phyloP scores from a whole-genome alignment of 2,797 vertebrate genomes.

The Nothura maculosa region DNA sequence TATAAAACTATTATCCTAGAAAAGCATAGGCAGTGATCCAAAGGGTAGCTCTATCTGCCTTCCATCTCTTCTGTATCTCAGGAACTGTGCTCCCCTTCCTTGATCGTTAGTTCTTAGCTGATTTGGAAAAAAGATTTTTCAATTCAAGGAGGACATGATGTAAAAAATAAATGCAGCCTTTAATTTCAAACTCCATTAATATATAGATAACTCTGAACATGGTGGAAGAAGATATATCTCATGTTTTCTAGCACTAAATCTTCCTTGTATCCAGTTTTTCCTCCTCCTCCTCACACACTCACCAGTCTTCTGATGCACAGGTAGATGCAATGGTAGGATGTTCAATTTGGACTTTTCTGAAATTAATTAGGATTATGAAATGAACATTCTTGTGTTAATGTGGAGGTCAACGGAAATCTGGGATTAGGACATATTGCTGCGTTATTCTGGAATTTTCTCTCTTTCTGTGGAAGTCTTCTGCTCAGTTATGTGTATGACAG shows the following conservation, averaged over 20 bases:
- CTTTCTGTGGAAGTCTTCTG: neutral
- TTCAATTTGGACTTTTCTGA: neutral
- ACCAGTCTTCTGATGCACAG: neutral
- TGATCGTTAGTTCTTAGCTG: accelerated
- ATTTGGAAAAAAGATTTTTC: neutral
- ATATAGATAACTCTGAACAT: conserved; percentile 3
- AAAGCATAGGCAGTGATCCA: neutral
- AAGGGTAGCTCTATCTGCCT: neutral
- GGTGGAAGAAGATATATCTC: neutral
- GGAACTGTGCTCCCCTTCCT: neutral
- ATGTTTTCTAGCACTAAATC: neutral
- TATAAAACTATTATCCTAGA: neutral
- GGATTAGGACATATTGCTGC: neutral
- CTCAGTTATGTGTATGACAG: neutral
- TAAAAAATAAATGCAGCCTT: neutral
- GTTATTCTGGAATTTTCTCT: neutral
- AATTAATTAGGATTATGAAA: neutral
- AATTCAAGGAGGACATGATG: neutral
- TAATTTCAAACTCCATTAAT: conserved; percentile 25
- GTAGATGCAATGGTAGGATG: neutral
- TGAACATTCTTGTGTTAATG: neutral
- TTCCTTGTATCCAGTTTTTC: neutral
- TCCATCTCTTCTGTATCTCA: neutral
- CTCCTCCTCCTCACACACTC: neutral
- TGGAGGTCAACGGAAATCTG: neutral